phyloP scores from a whole-genome alignment of 2,113 vertebrate species.

The Tupaia chinensis region DNA sequence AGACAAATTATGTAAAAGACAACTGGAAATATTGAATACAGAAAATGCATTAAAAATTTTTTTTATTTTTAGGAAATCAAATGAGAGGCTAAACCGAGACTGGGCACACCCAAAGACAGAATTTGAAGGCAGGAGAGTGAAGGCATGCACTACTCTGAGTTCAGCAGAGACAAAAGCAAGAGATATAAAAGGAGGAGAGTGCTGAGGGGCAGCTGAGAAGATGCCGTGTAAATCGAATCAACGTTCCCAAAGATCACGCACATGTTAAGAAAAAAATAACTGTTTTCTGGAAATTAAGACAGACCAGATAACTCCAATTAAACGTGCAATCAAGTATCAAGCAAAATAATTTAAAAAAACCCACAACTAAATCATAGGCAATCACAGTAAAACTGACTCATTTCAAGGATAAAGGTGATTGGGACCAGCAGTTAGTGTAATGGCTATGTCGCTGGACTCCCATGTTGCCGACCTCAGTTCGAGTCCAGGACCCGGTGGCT shows the following conservation, averaged over 20 bases:
- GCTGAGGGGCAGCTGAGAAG: not conserved
- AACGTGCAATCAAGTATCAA: not conserved
- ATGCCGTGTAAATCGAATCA: too few relatives aligned
- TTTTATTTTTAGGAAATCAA: too few relatives aligned
- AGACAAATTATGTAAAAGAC: not conserved
- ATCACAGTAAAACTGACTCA: rapidly evolving
- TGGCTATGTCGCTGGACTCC: too few relatives aligned
- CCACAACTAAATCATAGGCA: not conserved
- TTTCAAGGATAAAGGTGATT: not conserved
- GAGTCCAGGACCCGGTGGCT: too few relatives aligned
- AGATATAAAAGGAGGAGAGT: not conserved
- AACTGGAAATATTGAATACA: not conserved
- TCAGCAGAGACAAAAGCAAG: not conserved
- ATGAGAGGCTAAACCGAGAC: too few relatives aligned
- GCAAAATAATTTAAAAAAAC: not conserved
- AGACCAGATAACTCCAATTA: not conserved
- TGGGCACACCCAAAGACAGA: not conserved
- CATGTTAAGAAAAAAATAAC: not conserved
- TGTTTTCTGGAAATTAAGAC: not conserved
- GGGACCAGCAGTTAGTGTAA: too few relatives aligned
- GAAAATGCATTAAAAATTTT: not conserved
- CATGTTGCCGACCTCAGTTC: too few relatives aligned
- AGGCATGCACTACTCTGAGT: not conserved
- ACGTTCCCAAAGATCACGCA: not conserved
- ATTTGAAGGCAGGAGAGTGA: not conserved